phyloP scores from a whole-genome alignment of 2,797 vertebrate genomes.

The Ciconia nigra region DNA sequence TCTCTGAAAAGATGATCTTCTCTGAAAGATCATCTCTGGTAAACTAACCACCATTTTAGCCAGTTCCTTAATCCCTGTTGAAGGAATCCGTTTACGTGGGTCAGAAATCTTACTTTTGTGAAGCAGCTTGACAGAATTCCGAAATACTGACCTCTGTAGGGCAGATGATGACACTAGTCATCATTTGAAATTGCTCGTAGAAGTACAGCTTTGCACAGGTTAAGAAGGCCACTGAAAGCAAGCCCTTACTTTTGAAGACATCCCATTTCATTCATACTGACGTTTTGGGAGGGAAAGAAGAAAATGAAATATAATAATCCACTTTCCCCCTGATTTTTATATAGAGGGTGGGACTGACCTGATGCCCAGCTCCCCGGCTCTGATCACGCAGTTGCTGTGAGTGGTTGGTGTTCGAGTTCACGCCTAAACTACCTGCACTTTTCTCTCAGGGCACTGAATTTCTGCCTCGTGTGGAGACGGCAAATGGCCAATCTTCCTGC shows the following conservation, averaged over 20 bases:
- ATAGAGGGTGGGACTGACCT: background rate
- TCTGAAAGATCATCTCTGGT: background rate
- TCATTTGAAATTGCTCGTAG: background rate
- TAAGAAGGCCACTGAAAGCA: background rate
- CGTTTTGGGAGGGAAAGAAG: background rate
- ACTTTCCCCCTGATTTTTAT: background rate
- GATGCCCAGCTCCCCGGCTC: background rate
- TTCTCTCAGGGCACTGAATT: background rate
- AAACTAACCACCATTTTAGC: background rate
- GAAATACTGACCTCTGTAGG: background rate
- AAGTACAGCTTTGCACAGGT: background rate
- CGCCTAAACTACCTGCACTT: background rate
- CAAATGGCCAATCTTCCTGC: background rate
- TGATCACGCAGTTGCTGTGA: background rate
- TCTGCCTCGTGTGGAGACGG: background rate
- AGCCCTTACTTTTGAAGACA: background rate
- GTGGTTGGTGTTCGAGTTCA: background rate
- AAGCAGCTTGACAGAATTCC: background rate
- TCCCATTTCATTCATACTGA: background rate
- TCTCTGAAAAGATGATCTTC: no score
- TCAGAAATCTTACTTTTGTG: background rate
- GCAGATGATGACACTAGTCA: background rate
- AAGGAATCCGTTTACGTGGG: background rate
- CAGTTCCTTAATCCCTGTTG: background rate
- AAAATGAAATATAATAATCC: background rate